These are phyloP conservation scores for Acanthurus leucopareius DNA, from an alignment of 2,797 vertebrate genomes.

Conservation along the genomic window DNA sequence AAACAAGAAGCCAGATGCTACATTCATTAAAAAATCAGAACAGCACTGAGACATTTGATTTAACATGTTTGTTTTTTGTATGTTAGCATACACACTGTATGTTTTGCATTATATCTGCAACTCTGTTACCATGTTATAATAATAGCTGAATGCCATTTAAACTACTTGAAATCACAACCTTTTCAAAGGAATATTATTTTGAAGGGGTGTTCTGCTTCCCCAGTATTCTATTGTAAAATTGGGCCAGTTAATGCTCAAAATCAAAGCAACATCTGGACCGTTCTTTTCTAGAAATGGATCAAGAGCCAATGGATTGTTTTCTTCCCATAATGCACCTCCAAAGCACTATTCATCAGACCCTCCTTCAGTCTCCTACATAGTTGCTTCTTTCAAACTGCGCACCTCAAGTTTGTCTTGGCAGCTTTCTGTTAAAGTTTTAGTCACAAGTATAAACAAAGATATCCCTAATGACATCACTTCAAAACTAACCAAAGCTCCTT, in stretches of 20 bases:
- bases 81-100: not conserved
- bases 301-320: not conserved
- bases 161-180: not conserved
- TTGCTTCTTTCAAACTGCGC: not conserved
- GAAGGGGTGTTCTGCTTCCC: no score
- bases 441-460: no score
- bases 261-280: not conserved
- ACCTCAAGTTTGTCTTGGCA: no score
- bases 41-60: conserved; percentile 5
- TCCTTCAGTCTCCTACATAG: not conserved
- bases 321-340: not conserved
- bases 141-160: not conserved
- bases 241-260: no score
- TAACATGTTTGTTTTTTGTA: not conserved
- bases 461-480: no score
- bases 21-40: conserved; percentile 6
- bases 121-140: not conserved
- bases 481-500: no score
- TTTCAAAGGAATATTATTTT: not conserved
- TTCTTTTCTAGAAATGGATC: not conserved
- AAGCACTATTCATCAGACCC: not conserved
- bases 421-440: no score
- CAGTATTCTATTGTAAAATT: no score
- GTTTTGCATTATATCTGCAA: not conserved
- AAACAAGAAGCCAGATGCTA: not conserved